Evolutionary conservation across 2,797 vertebrate genomes (phyloP).

Genomic region (Neopelma chrysocephalum): DNA sequence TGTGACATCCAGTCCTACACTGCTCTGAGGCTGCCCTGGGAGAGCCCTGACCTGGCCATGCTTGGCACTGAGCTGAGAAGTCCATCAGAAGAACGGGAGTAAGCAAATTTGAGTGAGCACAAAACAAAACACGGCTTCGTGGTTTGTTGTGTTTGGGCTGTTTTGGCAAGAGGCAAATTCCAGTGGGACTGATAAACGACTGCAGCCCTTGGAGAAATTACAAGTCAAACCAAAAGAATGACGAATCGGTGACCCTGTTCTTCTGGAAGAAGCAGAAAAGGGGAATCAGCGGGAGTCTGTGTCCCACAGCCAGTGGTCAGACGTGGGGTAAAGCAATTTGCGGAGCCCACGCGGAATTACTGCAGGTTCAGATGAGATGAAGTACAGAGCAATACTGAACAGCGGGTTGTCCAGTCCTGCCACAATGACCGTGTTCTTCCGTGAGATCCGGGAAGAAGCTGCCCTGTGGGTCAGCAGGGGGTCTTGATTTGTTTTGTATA

Average conservation of each 20-base stretch:
- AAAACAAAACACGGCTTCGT: background rate
- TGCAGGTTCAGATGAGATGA: background rate
- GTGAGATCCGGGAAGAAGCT: accelerated
- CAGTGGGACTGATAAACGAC: background rate
- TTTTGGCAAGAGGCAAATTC: background rate
- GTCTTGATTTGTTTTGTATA: accelerated
- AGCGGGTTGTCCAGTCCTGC: accelerated
- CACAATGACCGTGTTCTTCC: accelerated
- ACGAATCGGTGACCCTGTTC: background rate
- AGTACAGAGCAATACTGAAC: accelerated
- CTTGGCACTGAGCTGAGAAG: background rate
- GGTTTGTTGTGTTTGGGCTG: background rate
- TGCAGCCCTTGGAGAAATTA: background rate
- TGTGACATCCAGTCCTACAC: background rate
- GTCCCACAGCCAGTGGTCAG: background rate
- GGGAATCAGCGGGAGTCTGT: accelerated
- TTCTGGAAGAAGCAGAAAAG: background rate
- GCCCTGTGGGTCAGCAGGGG: background rate
- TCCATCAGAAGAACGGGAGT: background rate
- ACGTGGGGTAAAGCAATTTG: accelerated
- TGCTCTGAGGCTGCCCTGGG: accelerated
- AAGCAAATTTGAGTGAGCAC: background rate
- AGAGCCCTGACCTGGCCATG: background rate
- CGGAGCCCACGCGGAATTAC: accelerated
- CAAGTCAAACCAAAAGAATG: background rate